Evolutionary conservation across 1,140 invertebrate species (phyloP).

Genomic region (Drosophila funebris): DNA sequence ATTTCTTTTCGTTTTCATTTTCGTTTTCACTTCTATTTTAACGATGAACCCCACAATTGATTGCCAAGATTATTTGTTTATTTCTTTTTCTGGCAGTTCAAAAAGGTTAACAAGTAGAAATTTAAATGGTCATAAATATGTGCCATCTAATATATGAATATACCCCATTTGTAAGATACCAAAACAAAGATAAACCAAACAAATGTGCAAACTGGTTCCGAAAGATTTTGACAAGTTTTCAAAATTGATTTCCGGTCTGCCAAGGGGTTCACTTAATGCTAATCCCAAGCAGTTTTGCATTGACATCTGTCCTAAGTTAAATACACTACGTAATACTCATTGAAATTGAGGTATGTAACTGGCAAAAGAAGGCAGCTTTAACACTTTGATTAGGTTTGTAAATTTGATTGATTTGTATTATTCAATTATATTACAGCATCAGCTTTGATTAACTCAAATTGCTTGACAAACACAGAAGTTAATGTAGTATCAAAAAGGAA

Average conservation of each 20-base stretch:
- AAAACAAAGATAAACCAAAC: not conserved
- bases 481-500: too few relatives aligned
- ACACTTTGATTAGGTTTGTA: too few relatives aligned
- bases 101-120: constrained; percentile 44
- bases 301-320: constrained; percentile 7
- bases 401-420: too few relatives aligned
- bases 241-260: constrained; percentile 32
- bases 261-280: constrained; percentile 1
- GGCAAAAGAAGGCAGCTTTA: not conserved
- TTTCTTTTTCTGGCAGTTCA: constrained; percentile 14
- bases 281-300: constrained; percentile 23
- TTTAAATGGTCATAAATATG: constrained; percentile 9
- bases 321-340: not conserved
- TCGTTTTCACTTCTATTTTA: constrained; percentile 17
- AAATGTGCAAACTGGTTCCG: constrained; percentile 33
- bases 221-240: constrained; percentile 9
- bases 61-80: constrained; percentile 26
- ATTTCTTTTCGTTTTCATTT: constrained; percentile 9
- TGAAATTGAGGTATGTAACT: not conserved
- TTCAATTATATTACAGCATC: too few relatives aligned
- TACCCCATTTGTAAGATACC: constrained; percentile 2
- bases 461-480: too few relatives aligned
- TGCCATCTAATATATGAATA: not conserved
- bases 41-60: constrained; percentile 13
- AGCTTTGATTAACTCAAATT: too few relatives aligned